Base-by-base conservation (phyloP, 2,113 vertebrate species). In the Ahaetulla prasina region DNA sequence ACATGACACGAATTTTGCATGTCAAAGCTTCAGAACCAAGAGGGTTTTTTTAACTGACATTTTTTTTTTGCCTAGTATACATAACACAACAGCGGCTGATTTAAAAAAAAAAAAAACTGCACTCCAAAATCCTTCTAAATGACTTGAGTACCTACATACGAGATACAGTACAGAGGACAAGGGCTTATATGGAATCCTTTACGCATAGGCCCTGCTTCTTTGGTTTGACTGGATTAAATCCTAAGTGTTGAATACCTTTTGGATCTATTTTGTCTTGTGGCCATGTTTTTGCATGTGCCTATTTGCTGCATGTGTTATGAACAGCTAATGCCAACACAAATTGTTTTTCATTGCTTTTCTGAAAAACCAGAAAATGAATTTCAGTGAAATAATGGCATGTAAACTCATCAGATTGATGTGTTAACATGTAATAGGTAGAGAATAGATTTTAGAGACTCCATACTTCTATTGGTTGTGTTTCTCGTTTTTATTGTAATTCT, bases 211-310 rank as follows among this genome's bases (percentile, higher is more conserved):
- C 22, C 53, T 85, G 50, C 45, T 57, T n/a, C 87, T 54, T 3
- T 85, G 39, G 45, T 53, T 85, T 52, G 63, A 84, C 30, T 84
- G 50, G 52, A 47, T 47, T 92, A 45, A 92, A 55, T 63, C 80
- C n/a, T 89, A 50, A 88, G 43, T 63, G 95, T 97, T 96, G 92
- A 92, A 94, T 93, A 95, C 6, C 97, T 97, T 96, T 94, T 96
- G 93, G 43, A 30, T 94, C 88, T 90, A 54, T 92, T 96, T 93
- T 93, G 1, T 96, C 94, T 94, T 63, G 95, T 97, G 96, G 96
- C 96, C 96, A 95, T 91, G 94, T 95, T 98, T 89, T 96, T 97
- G 97, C 97, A 97, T 97, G 98, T 95, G 97, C 68, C 94, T 95
- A 52, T 91, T 97, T 95, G 94, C 96, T 97, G 97, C 97, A 97